Percentiles rank a stretch among this genome's conserved stretches.
Conservation (phyloP, 2,888 invertebrate genomes). For the Abrostola triplasia region DNA sequence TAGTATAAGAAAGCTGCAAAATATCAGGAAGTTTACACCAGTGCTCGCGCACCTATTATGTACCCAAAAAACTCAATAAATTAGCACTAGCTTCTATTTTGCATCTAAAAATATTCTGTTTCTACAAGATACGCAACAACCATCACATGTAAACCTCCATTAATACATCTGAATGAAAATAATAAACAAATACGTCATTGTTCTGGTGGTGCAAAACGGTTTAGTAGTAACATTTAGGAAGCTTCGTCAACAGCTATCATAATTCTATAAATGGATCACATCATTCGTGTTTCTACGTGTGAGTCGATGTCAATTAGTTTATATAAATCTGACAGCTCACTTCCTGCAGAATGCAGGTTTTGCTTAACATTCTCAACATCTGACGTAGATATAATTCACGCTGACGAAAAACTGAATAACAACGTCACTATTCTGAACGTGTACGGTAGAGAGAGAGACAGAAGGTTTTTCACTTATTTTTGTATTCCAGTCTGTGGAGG, state of each 20-base stretch:
- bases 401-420: constrained; percentile 60
- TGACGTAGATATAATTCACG: constrained; percentile 62
- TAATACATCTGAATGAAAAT: constrained; percentile 20
- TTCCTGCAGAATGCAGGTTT: constrained; percentile 65
- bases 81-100: background rate
- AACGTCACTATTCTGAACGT: constrained; percentile 62
- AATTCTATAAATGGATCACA: constrained; percentile 51
- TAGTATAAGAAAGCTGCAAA: constrained; percentile 15
- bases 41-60: constrained; percentile 6
- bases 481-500: constrained; percentile 77
- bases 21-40: constrained; percentile 34
- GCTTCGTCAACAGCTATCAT: constrained; percentile 45
- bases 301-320: constrained; percentile 61
- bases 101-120: constrained; percentile 2
- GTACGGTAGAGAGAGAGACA: constrained; percentile 74
- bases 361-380: constrained; percentile 64
- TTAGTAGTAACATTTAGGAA: constrained; percentile 17
- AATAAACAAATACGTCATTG: constrained; percentile 34
- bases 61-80: constrained; percentile 10
- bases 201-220: constrained; percentile 18
- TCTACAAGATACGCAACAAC: constrained; percentile 1
- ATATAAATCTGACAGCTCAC: constrained; percentile 65
- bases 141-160: constrained; percentile 12
- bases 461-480: constrained; percentile 84
- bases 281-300: constrained; percentile 46